Conservation (phyloP, 37 sponge, comb jelly and placozoan genomes). For the Halichondria panicea region DNA sequence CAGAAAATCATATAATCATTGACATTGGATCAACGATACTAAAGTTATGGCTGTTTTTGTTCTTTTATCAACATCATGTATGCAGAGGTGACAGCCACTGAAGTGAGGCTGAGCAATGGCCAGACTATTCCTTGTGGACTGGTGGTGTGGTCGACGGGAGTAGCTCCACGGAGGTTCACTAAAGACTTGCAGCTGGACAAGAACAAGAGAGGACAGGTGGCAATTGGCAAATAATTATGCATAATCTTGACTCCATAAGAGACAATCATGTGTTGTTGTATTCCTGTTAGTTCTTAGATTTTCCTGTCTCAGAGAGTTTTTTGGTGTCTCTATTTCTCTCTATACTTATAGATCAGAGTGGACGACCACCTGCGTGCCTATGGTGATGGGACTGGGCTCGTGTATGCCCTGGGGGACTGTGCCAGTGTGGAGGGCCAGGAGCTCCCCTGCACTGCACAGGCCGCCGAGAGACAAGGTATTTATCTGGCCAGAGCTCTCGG, state of each 20-base stretch:
- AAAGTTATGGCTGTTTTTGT: too few relatives aligned
- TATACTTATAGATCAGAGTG: slow-evolving; percentile 60
- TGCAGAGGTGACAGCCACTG: slow-evolving; percentile 51
- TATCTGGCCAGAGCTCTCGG: slow-evolving; percentile 74
- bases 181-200: slow-evolving; percentile 52
- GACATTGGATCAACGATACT: too few relatives aligned
- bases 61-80: not conserved
- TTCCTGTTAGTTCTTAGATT: not conserved
- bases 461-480: slow-evolving; percentile 82
- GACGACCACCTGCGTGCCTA: slow-evolving; percentile 46
- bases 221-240: not conserved
- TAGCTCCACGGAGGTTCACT: slow-evolving; percentile 85
- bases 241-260: not conserved
- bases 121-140: slow-evolving; percentile 68
- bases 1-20: too few relatives aligned
- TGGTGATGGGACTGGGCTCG: slow-evolving; percentile 26
- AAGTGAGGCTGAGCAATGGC: slow-evolving; percentile 52
- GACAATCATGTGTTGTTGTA: not conserved
- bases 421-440: slow-evolving; percentile 38
- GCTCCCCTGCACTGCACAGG: slow-evolving; percentile 81
- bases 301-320: not conserved
- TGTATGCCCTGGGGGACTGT: slow-evolving; percentile 92
- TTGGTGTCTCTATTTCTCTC: not conserved
- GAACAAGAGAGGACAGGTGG: slow-evolving; percentile 69
- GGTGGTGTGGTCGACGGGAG: slow-evolving; percentile 89